These are phyloP conservation scores for Allophyes oxyacanthae DNA, from an alignment of 2,888 invertebrate species.

Conservation along the genomic window DNA sequence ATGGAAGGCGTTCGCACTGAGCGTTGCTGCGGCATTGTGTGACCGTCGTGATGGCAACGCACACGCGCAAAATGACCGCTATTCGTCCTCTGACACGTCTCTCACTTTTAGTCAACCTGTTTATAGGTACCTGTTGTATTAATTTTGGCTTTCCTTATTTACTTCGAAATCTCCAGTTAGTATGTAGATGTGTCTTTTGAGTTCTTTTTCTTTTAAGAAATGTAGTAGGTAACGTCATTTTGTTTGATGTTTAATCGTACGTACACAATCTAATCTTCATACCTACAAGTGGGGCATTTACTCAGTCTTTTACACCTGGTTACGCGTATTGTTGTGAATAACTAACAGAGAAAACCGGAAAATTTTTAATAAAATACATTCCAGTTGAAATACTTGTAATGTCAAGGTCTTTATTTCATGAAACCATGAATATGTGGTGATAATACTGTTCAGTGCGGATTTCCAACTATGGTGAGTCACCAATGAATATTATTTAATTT, in stretches of 20 bases:
- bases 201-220: conserved; percentile 2
- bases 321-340: conserved; percentile 19
- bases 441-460: conserved; percentile 8
- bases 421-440: conserved; percentile 1
- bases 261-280: conserved; percentile 43
- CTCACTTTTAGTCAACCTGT: conserved; percentile 52
- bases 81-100: conserved; percentile 58
- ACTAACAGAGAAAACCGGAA: conserved; percentile 8
- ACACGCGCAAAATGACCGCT: conserved; percentile 60
- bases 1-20: conserved; percentile 29
- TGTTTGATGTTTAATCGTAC: conserved; percentile 25
- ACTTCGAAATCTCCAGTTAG: conserved; percentile 15
- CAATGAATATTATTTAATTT: background rate
- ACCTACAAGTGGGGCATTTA: conserved; percentile 31
- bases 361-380: conserved; percentile 5
- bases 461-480: conserved; percentile 40
- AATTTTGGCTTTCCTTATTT: conserved; percentile 24
- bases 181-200: conserved; percentile 17
- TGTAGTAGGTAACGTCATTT: conserved; percentile 6
- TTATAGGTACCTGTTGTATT: conserved; percentile 48
- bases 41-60: conserved; percentile 29
- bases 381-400: conserved; percentile 8
- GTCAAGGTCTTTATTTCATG: conserved; percentile 11
- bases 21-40: conserved; percentile 12
- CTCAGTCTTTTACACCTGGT: conserved; percentile 30